Base-by-base conservation (phyloP, 2,113 vertebrate species). In the Xyliphius kryptos region DNA sequence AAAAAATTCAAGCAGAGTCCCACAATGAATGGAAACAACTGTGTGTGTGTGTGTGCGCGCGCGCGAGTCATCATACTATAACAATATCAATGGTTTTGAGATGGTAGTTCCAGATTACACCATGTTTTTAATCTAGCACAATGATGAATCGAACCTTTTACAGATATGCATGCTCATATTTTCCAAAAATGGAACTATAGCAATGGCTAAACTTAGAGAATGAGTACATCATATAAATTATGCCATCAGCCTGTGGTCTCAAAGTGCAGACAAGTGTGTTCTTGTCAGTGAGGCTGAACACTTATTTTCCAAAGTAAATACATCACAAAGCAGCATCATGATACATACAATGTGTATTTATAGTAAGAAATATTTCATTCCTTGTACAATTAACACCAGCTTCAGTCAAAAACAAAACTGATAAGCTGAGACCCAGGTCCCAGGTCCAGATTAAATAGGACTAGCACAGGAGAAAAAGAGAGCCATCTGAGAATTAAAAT, bases 131-230 rank as follows among this genome's bases (percentile, higher is more conserved):
- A 63, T 64, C 15, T 44, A 57, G 55, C 56, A 50, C 63, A 36
- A 26, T 58, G 61, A 66, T 65, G 38, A 59, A 58, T 56, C 43
- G 26, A 51, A 11, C 46, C 56, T 60, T 67, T 53, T 53, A 67
- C 43, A 44, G 47, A 21, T 22, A 16, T 46, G 16, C 11, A 52
- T 50, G 14, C 48, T 67, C 64, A 59, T 37, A 36, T 59, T 58
- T 67, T 53, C 65, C 65, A 67, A 67, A 67, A 67, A 67, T 67
- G 65, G 65, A 60, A 67, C 37, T 53, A 53, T 15, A 53, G 48
- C 53, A 44, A 67, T 53, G 22, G 26, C 56, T 53, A 67, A 67
- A 60, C 49, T 52, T 67, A 49, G 47, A 38, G 13, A 17, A 60
- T 67, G 56, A 67, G 56, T 56, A 67, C 65, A 53, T 53, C 56